These are phyloP conservation scores for Spisula solida DNA, from an alignment of 2,888 invertebrate genomes.

Conservation along the genomic window DNA sequence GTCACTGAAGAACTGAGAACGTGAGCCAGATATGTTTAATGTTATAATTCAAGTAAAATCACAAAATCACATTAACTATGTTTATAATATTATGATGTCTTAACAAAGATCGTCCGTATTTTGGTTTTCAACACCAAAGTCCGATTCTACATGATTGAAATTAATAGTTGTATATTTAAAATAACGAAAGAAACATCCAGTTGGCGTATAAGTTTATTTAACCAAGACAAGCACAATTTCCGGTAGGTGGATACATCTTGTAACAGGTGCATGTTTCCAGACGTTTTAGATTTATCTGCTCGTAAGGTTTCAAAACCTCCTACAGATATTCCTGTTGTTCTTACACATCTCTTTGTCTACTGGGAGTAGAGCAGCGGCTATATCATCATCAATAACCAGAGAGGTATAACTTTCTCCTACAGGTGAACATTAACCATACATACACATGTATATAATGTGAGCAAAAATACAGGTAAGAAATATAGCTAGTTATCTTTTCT, in stretches of 20 bases:
- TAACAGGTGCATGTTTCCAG: conserved; percentile 12
- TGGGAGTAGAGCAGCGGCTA: not conserved
- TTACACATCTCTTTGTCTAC: conserved; percentile 2
- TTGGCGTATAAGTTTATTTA: not conserved
- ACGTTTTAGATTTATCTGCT: not conserved
- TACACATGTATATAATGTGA: not conserved
- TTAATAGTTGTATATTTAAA: too few species aligned
- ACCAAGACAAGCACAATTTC: conserved; percentile 11
- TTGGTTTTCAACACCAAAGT: too few species aligned
- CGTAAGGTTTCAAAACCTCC: not conserved
- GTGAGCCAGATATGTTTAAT: too few species aligned
- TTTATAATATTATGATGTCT: too few species aligned
- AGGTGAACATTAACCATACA: not conserved
- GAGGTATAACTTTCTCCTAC: conserved; percentile 6
- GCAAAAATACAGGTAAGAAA: not conserved
- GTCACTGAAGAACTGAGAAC: too few species aligned
- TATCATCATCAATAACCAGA: conserved; percentile 2
- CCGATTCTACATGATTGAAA: too few species aligned
- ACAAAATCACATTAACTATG: too few species aligned
- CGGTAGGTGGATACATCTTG: not conserved
- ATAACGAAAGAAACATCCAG: not conserved
- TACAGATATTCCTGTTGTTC: not conserved
- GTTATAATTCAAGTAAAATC: too few species aligned
- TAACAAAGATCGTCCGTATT: too few species aligned
- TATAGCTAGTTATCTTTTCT: not conserved